Percentiles rank a stretch among this genome's conserved stretches.
phyloP scores from a whole-genome alignment of 2,888 invertebrate species.

The Sesamia inferens region DNA sequence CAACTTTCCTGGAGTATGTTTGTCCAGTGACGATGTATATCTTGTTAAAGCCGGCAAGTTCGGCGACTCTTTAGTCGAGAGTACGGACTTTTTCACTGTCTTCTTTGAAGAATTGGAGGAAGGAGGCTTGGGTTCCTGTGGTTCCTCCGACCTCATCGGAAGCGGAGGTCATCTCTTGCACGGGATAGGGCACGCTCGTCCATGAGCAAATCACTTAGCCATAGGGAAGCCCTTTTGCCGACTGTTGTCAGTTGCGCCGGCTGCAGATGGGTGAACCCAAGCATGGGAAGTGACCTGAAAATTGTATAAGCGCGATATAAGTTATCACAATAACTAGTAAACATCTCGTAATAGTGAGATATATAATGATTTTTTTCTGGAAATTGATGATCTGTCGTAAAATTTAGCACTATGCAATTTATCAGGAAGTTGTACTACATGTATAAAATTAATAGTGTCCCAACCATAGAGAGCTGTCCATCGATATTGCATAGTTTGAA shows the following conservation, averaged over 20 bases:
- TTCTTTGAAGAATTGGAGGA: slow-evolving; percentile 97
- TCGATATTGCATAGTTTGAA: too few relatives aligned
- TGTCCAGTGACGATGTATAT: slow-evolving; percentile 98
- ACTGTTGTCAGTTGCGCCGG: slow-evolving; percentile 99
- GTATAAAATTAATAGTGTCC: slow-evolving; percentile 29
- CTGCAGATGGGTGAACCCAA: slow-evolving; percentile 99
- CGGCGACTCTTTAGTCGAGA: slow-evolving; percentile 95
- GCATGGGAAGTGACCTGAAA: slow-evolving; percentile 93
- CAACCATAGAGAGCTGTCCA: slow-evolving; percentile 1
- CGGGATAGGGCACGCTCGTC: slow-evolving; percentile 96
- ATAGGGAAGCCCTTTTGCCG: slow-evolving; percentile 98
- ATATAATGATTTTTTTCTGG: not conserved
- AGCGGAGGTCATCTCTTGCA: slow-evolving; percentile 94
- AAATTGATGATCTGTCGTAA: not conserved
- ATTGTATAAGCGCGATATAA: slow-evolving; percentile 4
- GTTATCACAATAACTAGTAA: not conserved
- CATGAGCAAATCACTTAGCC: slow-evolving; percentile 98
- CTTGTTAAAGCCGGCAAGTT: slow-evolving; percentile 96
- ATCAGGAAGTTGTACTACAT: slow-evolving; percentile 25
- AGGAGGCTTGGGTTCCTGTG: slow-evolving; percentile 99
- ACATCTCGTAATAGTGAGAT: not conserved
- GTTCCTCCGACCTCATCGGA: slow-evolving; percentile 99
- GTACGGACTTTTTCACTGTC: slow-evolving; percentile 94
- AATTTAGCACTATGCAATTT: slow-evolving; percentile 23
- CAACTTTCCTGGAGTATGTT: slow-evolving; percentile 98